Conservation (phyloP, 2,797 vertebrate genomes). For the Amniataba percoides region DNA sequence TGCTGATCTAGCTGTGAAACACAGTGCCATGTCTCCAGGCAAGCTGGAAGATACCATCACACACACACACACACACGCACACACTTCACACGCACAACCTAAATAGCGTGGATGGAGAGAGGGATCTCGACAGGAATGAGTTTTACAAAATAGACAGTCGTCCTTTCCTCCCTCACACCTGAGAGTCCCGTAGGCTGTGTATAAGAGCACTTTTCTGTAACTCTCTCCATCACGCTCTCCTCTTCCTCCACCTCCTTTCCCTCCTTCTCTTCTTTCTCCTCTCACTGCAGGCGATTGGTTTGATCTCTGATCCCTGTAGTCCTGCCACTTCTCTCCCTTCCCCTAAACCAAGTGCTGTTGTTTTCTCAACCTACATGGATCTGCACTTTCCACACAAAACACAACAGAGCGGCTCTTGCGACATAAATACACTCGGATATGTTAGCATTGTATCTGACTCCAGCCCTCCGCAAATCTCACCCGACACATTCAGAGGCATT, state of each 20-base stretch:
- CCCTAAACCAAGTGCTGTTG: slow-evolving; percentile 58
- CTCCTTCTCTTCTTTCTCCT: slow-evolving; percentile 57
- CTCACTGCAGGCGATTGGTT: slow-evolving; percentile 76
- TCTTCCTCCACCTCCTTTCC: slow-evolving; percentile 43
- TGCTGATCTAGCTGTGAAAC: slow-evolving; percentile 79
- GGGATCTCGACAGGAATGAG: slow-evolving; percentile 60
- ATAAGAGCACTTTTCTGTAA: slow-evolving; percentile 66
- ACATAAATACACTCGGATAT: slow-evolving; percentile 54
- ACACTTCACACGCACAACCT: slow-evolving; percentile 30
- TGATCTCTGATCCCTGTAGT: slow-evolving; percentile 77
- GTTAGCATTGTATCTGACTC: slow-evolving; percentile 31
- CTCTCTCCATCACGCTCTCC: slow-evolving; percentile 73
- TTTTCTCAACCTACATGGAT: slow-evolving; percentile 66
- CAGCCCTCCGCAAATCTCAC: slow-evolving; percentile 43
- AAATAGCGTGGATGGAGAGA: slow-evolving; percentile 60
- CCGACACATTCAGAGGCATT: slow-evolving; percentile 31
- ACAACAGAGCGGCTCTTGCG: slow-evolving; percentile 42
- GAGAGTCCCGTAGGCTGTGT: slow-evolving; percentile 73
- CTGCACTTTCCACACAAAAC: slow-evolving; percentile 50
- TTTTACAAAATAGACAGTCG: slow-evolving; percentile 72
- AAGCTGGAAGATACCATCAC: slow-evolving; percentile 73
- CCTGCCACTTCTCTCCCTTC: slow-evolving; percentile 63
- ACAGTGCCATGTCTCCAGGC: slow-evolving; percentile 77
- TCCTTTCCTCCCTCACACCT: slow-evolving; percentile 75
- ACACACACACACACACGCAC: slow-evolving; percentile 6